phyloP scores from a whole-genome alignment of 2,888 invertebrate species.

The Mayetiola destructor region DNA sequence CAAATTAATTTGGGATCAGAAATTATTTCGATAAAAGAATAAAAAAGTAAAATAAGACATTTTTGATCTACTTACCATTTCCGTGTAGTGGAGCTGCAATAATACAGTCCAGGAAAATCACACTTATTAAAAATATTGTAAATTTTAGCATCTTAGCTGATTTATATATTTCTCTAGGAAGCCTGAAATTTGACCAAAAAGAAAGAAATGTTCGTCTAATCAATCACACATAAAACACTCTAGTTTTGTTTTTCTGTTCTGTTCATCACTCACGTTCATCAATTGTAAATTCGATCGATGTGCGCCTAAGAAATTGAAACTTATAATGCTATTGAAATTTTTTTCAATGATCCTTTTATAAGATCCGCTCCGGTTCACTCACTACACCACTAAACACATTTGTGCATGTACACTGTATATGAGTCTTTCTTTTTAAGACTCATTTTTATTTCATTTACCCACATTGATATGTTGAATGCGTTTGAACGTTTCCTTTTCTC shows the following conservation, averaged over 20 bases:
- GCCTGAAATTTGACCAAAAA: neutral
- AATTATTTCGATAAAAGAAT: no score
- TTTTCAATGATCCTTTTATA: neutral
- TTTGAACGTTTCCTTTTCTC: no score
- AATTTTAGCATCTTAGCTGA: slow-evolving; percentile 2
- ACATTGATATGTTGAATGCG: no score
- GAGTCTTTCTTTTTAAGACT: neutral
- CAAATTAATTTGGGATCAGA: no score
- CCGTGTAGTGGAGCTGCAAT: neutral
- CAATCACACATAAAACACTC: neutral
- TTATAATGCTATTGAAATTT: neutral
- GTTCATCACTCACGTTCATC: slow-evolving; percentile 9
- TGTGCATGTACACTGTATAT: neutral
- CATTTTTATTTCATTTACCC: no score
- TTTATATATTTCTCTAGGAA: neutral
- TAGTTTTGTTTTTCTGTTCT: neutral
- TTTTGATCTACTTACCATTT: neutral
- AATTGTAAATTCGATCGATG: neutral
- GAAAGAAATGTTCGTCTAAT: no score
- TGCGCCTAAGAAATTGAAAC: neutral
- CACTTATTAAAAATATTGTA: slow-evolving; percentile 4
- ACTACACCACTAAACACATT: no score
- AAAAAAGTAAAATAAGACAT: neutral
- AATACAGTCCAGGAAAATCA: neutral
- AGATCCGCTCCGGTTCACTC: no score